Evolutionary conservation across 2,797 vertebrate genomes (phyloP), one percentile per base, ranked within the genome.

Genomic region (Hyperoplus lanceolatus): DNA sequence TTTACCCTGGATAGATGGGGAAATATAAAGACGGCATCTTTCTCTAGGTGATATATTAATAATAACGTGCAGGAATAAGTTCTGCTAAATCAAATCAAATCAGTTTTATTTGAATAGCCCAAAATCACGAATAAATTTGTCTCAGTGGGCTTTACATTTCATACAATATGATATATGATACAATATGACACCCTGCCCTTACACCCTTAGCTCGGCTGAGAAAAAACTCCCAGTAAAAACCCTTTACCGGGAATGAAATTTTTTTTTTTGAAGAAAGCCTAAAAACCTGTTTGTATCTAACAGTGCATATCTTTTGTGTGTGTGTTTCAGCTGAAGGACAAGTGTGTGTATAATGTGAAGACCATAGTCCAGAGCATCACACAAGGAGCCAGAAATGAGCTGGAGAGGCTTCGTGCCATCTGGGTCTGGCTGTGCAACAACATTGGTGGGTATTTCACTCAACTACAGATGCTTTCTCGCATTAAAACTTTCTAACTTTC

Each of bases 341-440:
- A 92, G 77, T 11, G 64, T 4, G 71, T 89, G 9, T 73, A 87
- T 15, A 92, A 96, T 4, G 18, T 95, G 67, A 90, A 94, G 80
- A 83, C 77, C 15, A 92, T 95, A 0, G 90, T 92, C 2, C 85
- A 83, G 51, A 86, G 83, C 68, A 90, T 97, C 90, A 96, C 95
- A 14, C 88, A 89, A 11, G 91, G 68, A 70, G 77, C 92, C 86
- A 90, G 82, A 14, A 94, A 79, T 5, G 93, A 95, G 56, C 79
- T 97, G 94, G 96, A 97, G 88, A 92, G 61, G 65, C 63, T 94
- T 21, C 85, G 95, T 18, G 93, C 95, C 60, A 92, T 95, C 77
- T 95, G 96, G 96, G 91, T 96, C 65, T 97, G 96, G 97, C 87
- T 97, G 66, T 97, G 96, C 81, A 90, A 96, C 86, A 96, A 95